Conservation (phyloP, 2,797 vertebrate genomes). For the Caiman crocodilus region DNA sequence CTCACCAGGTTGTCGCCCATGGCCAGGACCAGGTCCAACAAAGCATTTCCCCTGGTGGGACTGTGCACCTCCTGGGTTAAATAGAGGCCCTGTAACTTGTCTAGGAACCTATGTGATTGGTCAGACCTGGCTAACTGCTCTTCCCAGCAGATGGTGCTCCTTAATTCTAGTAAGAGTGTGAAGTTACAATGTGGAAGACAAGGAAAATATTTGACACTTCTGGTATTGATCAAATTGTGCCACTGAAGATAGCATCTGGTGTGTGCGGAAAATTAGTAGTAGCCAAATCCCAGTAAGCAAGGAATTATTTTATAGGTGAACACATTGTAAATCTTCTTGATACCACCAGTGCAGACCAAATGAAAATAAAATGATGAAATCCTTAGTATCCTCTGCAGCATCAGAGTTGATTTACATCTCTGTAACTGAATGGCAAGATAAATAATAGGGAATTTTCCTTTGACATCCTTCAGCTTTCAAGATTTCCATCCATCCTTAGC, state of each 20-base stretch:
- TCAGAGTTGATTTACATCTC: slow-evolving; percentile 11
- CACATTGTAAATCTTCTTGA: background rate
- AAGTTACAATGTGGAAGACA: background rate
- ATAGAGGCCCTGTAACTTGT: too few relatives aligned
- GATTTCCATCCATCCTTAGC: background rate
- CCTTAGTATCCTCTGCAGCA: background rate
- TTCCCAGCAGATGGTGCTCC: slow-evolving; percentile 23
- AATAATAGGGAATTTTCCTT: background rate
- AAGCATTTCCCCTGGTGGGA: too few relatives aligned
- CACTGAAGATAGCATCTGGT: slow-evolving; percentile 16
- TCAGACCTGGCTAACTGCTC: too few relatives aligned
- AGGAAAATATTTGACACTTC: slow-evolving; percentile 8
- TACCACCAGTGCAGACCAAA: background rate
- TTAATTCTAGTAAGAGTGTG: slow-evolving; percentile 29
- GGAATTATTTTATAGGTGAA: slow-evolving; percentile 25
- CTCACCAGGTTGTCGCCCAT: too few relatives aligned
- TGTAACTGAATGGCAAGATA: background rate
- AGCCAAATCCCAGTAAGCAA: slow-evolving; percentile 27
- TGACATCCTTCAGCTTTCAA: background rate
- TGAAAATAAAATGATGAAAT: slow-evolving; percentile 24
- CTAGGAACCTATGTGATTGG: too few relatives aligned
- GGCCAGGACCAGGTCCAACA: too few relatives aligned
- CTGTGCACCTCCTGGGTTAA: too few relatives aligned
- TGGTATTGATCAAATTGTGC: slow-evolving; percentile 44
- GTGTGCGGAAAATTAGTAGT: slow-evolving; percentile 20